Conservation (phyloP, 1,140 invertebrate species). For the Brachionus calyciflorus region DNA sequence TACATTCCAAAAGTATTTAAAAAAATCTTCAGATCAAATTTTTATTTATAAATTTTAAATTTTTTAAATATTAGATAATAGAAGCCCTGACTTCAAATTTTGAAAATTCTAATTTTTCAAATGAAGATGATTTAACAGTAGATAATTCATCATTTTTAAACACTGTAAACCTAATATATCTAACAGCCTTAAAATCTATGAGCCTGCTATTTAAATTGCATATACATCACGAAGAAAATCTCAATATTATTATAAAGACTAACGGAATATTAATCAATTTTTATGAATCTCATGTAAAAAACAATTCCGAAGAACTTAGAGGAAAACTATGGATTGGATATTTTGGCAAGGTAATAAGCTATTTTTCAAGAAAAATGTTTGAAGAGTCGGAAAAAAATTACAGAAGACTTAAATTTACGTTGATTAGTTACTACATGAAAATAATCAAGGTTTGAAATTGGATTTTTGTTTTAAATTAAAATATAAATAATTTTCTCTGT, state of each 20-base stretch:
- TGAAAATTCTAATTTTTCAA: not conserved
- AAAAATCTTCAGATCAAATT: not conserved
- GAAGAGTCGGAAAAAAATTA: slow-evolving; percentile 6
- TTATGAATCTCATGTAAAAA: not conserved
- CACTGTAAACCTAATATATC: not conserved
- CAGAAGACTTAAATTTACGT: not conserved
- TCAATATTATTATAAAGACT: not conserved
- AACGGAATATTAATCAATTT: not conserved
- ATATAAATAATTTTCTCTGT: not conserved
- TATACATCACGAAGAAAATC: not conserved
- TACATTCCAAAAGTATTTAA: slow-evolving; percentile 9
- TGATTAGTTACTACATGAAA: not conserved
- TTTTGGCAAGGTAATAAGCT: not conserved
- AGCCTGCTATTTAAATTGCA: not conserved
- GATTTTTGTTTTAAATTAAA: not conserved
- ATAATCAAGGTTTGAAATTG: not conserved
- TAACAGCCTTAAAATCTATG: not conserved
- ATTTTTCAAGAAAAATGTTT: not conserved
- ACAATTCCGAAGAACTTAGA: too few species aligned
- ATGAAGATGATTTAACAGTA: not conserved
- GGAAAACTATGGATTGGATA: not conserved
- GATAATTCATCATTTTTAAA: not conserved
- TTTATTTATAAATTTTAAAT: not conserved
- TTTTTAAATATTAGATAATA: not conserved
- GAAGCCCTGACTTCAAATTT: not conserved